A percentile compares a stretch with the other conserved stretches of the same genome.
phyloP scores from a whole-genome alignment of 2,113 vertebrate genomes.

The Dromaius novaehollandiae region DNA sequence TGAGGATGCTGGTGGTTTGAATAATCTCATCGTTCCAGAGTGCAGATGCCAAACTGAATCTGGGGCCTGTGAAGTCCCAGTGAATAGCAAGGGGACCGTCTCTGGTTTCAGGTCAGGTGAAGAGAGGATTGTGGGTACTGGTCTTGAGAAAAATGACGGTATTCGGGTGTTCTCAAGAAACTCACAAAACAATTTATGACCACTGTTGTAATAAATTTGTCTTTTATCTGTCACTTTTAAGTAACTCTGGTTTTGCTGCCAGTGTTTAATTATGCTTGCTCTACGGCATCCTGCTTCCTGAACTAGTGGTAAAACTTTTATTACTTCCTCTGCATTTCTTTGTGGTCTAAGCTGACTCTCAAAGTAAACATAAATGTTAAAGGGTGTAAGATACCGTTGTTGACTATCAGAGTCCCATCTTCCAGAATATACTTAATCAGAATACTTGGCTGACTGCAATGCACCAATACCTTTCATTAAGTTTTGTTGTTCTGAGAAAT shows the following conservation, averaged over 20 bases:
- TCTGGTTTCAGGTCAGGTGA: background rate
- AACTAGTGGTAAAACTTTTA: background rate
- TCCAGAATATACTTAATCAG: background rate
- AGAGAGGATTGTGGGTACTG: background rate
- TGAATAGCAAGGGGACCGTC: background rate
- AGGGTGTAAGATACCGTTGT: background rate
- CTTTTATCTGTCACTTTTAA: background rate
- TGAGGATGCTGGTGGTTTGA: background rate
- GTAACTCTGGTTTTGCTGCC: background rate
- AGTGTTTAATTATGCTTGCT: background rate
- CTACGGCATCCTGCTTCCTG: background rate
- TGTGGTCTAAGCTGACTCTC: background rate
- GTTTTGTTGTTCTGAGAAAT: background rate
- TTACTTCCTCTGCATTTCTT: background rate
- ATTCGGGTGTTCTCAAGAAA: background rate
- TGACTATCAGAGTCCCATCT: background rate
- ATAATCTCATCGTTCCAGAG: background rate
- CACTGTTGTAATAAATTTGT: background rate
- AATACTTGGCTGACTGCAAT: background rate
- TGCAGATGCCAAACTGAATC: background rate
- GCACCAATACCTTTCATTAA: background rate
- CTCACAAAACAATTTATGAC: background rate
- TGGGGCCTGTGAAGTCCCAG: background rate
- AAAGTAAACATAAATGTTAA: background rate
- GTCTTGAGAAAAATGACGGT: background rate